These are phyloP conservation scores for Marcusenius ussheri DNA, from an alignment of 2,113 vertebrate species.

Conservation along the genomic window DNA sequence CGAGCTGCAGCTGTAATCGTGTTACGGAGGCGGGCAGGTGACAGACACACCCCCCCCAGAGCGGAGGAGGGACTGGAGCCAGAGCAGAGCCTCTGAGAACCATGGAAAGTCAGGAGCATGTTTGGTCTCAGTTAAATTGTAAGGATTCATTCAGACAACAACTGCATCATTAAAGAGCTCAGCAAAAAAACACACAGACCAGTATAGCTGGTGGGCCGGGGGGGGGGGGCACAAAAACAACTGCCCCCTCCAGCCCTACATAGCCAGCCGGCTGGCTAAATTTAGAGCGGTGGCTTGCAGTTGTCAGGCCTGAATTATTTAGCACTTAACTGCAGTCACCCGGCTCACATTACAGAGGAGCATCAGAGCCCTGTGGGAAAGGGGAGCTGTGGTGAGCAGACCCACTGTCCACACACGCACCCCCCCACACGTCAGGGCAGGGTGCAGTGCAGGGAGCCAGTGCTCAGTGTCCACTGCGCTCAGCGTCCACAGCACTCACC, in stretches of 20 bases:
- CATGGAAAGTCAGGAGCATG: not conserved
- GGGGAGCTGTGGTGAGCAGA: not conserved
- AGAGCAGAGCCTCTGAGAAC: not conserved
- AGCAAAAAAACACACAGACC: not conserved
- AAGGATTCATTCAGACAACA: not conserved
- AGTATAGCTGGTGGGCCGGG: not conserved
- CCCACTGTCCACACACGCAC: not conserved
- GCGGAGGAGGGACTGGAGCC: not conserved
- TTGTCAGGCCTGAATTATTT: conserved; percentile 35
- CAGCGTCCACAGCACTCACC: conserved; percentile 25
- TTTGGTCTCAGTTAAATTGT: not conserved
- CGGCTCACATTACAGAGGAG: conserved; percentile 29
- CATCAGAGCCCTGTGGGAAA: conserved; percentile 4
- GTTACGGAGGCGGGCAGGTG: not conserved
- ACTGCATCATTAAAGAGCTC: not conserved
- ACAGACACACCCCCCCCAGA: not conserved
- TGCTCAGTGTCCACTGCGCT: not conserved
- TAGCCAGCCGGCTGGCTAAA: not conserved
- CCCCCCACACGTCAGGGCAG: not conserved
- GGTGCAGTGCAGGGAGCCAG: not conserved
- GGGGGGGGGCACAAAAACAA: not conserved
- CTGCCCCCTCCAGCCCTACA: not conserved
- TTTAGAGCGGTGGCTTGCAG: conserved; percentile 16
- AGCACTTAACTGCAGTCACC: conserved; percentile 24
- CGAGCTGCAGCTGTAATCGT: not conserved